Conservation (phyloP, 2,888 invertebrate genomes). For the Rhamphomyia laevipes region DNA sequence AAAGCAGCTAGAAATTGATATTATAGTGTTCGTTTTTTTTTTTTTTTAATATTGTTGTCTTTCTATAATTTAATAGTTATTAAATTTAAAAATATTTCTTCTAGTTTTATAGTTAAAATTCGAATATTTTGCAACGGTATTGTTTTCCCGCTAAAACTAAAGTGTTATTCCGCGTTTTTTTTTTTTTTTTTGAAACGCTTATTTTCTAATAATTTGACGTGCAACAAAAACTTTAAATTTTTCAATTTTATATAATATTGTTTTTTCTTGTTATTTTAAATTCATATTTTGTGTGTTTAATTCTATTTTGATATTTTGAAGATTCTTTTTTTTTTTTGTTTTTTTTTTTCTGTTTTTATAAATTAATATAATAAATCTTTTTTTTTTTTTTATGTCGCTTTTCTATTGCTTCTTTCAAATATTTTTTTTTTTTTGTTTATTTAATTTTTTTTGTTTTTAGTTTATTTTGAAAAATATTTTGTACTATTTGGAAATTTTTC, state of each 20-base stretch:
- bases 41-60: too few species aligned
- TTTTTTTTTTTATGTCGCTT: conserved; percentile 10
- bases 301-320: conserved; percentile 11
- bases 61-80: too few species aligned
- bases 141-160: too few species aligned
- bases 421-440: conserved; percentile 4
- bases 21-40: too few species aligned
- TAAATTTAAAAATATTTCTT: too few species aligned
- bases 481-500: conserved; percentile 36
- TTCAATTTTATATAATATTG: conserved; percentile 10
- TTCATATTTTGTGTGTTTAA: conserved; percentile 6
- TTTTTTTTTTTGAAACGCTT: too few species aligned
- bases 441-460: conserved; percentile 6
- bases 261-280: conserved; percentile 11
- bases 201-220: too few species aligned
- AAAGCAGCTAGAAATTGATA: too few species aligned
- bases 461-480: conserved; percentile 27
- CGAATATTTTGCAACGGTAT: too few species aligned
- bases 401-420: conserved; percentile 7
- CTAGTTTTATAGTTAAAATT: too few species aligned
- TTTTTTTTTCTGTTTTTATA: conserved; percentile 14
- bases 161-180: too few species aligned
- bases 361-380: conserved; percentile 12
- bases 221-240: too few species aligned
- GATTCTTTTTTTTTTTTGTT: conserved; percentile 5